phyloP scores from a whole-genome alignment of 37 sponge, comb jelly and placozoan species.

The Diacarnus erythraeanus region DNA sequence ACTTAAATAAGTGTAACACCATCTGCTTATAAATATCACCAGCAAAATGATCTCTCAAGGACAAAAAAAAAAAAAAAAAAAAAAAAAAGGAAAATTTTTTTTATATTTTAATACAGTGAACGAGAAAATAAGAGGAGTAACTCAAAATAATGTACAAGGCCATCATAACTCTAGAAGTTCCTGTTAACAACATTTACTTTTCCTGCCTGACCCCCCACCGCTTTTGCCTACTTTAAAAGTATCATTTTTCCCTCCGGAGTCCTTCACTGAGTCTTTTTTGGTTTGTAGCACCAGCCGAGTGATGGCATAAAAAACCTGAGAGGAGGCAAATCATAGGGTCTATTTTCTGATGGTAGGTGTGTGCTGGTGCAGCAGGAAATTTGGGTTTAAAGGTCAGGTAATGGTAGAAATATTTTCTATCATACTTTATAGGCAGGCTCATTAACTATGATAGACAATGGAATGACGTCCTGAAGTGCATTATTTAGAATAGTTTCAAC shows the following conservation, averaged over 20 bases:
- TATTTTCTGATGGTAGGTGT: not conserved
- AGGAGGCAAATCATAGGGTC: not conserved
- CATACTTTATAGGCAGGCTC: too few relatives aligned
- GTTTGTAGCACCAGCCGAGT: slow-evolving; percentile 88
- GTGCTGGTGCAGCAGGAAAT: not conserved
- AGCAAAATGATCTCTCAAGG: too few relatives aligned
- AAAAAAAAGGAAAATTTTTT: too few relatives aligned
- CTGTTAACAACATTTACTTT: slow-evolving; percentile 46
- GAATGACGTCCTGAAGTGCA: not conserved
- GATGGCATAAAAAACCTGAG: slow-evolving; percentile 92
- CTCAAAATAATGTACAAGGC: too few relatives aligned
- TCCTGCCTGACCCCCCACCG: slow-evolving; percentile 41
- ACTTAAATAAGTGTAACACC: too few relatives aligned
- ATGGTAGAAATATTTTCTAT: not conserved
- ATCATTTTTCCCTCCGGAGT: slow-evolving; percentile 32
- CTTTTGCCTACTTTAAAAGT: slow-evolving; percentile 66
- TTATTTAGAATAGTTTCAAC: not conserved
- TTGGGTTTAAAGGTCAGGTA: not conserved
- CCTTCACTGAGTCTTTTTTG: slow-evolving; percentile 74
- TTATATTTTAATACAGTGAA: too few relatives aligned
- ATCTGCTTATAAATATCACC: too few relatives aligned
- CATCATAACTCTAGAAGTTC: too few relatives aligned
- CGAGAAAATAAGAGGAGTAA: too few relatives aligned
- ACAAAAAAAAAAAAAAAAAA: too few relatives aligned
- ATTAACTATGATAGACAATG: too few relatives aligned